Evolutionary conservation across 1,140 invertebrate genomes (phyloP), one percentile per base, ranked within the genome.

Genomic region (Leptopilina clavipes): DNA sequence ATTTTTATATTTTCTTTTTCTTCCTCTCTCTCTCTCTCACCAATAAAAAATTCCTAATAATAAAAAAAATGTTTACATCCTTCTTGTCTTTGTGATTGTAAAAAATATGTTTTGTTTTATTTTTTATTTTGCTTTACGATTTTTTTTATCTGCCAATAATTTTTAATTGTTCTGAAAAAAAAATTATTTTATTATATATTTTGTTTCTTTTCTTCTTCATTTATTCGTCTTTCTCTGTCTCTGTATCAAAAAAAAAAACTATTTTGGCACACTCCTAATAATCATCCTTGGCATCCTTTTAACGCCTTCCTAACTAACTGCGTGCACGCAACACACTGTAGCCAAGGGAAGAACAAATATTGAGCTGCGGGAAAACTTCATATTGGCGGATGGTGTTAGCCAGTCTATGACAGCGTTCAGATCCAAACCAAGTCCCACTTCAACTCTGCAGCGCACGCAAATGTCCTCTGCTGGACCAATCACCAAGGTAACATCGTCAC

Each of bases 301-400:
- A 86, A 87, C 79, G 86, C 84, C 83, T 86, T 82, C 82, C 82
- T 83, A 77, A 87, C 88, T 88, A 88, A 87, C 82, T 89, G 84
- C 85, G 84, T 92, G 92, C 91, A 92, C 91, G 91, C 90, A 91
- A 92, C 89, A 91, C 86, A 90, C 89, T 98, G 83, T 89, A 91
- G 98, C 98, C 92, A 99, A 99, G 93, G 98, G 98, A 93, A 95
- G 98, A 92, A 99, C 98, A 90, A 99, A 99, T 93, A 97, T 99
- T 91, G 98, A 99, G 93, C 94, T 99, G 87, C 93, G 98, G 84
- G 98, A 99, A 92, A 97, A 99, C 93, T 99, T 99, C 93, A 98
- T 99, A 90, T 92, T 99, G 92, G 97, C 98, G 83, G 96, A 98
- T 90, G 97, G 98, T 87, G 97, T 98, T 79, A 98, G 97, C 88